A percentile compares a stretch with the other conserved stretches of the same genome.
These are phyloP conservation scores for Dolichallabes microphthalmus DNA, from an alignment of 2,113 vertebrate species.

Conservation along the genomic window DNA sequence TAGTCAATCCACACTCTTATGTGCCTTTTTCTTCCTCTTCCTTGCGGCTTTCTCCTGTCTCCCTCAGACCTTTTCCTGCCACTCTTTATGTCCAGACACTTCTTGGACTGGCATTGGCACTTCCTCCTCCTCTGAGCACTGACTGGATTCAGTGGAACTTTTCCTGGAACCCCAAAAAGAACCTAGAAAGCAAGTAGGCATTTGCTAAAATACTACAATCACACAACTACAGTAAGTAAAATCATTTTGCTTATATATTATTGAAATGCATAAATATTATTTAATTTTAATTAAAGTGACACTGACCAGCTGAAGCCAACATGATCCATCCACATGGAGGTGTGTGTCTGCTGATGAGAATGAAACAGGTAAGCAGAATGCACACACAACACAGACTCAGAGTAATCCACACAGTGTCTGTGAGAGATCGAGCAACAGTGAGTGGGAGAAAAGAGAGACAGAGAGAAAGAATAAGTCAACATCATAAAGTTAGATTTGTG, in stretches of 20 bases:
- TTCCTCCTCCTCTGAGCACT: constrained; percentile 46
- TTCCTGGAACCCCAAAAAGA: constrained; percentile 36
- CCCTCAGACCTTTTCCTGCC: constrained; percentile 55
- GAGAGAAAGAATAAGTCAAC: constrained; percentile 45
- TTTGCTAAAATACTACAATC: not conserved
- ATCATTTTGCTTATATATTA: not conserved
- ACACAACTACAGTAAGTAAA: not conserved
- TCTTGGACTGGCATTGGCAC: constrained; percentile 70
- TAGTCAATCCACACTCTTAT: constrained; percentile 34
- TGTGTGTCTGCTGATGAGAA: constrained; percentile 53
- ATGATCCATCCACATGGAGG: constrained; percentile 54
- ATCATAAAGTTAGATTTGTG: constrained; percentile 19
- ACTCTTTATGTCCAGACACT: constrained; percentile 59
- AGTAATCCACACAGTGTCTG: constrained; percentile 61
- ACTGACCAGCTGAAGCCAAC: constrained; percentile 55
- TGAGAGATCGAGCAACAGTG: constrained; percentile 37
- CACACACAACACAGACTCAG: constrained; percentile 55
- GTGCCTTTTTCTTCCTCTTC: constrained; percentile 16
- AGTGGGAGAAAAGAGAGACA: constrained; percentile 39
- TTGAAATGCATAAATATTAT: not conserved
- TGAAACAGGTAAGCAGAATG: constrained; percentile 52
- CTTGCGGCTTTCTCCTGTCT: not conserved
- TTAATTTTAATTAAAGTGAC: constrained; percentile 6
- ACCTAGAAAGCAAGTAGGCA: not conserved
- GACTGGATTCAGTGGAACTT: not conserved